A percentile compares a stretch with the other conserved stretches of the same genome.
Conservation (phyloP, 2,888 invertebrate species). For the Micropterix aruncella region DNA sequence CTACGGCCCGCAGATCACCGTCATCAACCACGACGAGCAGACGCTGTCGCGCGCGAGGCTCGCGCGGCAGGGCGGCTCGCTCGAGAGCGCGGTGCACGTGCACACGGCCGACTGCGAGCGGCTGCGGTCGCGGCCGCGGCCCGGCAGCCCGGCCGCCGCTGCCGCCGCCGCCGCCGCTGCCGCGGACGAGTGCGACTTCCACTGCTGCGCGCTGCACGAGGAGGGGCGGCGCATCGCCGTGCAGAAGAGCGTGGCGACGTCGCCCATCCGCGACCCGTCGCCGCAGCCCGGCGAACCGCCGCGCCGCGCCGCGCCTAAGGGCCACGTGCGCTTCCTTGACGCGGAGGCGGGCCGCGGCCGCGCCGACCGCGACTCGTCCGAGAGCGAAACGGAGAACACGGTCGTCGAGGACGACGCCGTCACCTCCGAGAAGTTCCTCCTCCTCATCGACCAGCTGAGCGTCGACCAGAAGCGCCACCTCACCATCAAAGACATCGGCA, state of each 20-base stretch:
- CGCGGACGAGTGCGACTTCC: slow-evolving; percentile 86
- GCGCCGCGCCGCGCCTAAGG: slow-evolving; percentile 44
- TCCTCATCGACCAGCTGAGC: slow-evolving; percentile 85
- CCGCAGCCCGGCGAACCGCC: slow-evolving; percentile 33
- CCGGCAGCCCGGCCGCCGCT: slow-evolving; percentile 45
- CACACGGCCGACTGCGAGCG: slow-evolving; percentile 72
- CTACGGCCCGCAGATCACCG: slow-evolving; percentile 75
- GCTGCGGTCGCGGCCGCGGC: slow-evolving; percentile 57
- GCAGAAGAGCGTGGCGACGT: slow-evolving; percentile 85
- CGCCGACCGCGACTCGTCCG: slow-evolving; percentile 74
- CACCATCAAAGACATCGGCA: slow-evolving; percentile 89
- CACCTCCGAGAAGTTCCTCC: slow-evolving; percentile 82
- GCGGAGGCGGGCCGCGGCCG: slow-evolving; percentile 43
- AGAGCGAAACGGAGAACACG: slow-evolving; percentile 88
- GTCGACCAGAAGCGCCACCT: slow-evolving; percentile 86
- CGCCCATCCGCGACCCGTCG: slow-evolving; percentile 76
- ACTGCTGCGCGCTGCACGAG: slow-evolving; percentile 89
- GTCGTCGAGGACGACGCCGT: slow-evolving; percentile 83
- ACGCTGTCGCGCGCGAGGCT: slow-evolving; percentile 26
- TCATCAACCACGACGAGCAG: slow-evolving; percentile 86
- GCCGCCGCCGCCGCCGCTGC: slow-evolving; percentile 32
- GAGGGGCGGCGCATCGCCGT: slow-evolving; percentile 85
- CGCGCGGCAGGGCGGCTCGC: slow-evolving; percentile 49
- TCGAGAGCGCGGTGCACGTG: slow-evolving; percentile 64
- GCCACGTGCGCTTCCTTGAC: slow-evolving; percentile 78